Evolutionary conservation across 1,140 invertebrate species (phyloP).

Genomic region (Plutomurus gul): DNA sequence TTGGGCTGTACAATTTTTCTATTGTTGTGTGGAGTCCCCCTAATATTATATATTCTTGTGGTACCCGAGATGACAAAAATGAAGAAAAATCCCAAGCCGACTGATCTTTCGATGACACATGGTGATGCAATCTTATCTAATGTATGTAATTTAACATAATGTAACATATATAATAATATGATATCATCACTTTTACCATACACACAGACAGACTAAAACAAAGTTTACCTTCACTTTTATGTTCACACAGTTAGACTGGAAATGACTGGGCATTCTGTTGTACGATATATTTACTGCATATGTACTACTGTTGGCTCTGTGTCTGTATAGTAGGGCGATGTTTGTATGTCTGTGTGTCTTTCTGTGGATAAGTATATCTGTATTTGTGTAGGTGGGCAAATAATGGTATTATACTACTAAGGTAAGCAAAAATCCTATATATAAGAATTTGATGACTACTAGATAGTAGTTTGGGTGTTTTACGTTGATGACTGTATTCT

Average conservation of each 20-base stretch:
- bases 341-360: no score
- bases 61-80: neutral
- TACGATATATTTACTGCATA: no score
- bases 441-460: neutral
- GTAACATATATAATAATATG: neutral
- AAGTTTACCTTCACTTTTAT: no score
- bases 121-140: constrained; percentile 11
- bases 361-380: no score
- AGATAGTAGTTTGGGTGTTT: neutral
- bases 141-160: neutral
- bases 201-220: no score
- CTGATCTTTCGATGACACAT: constrained; percentile 24
- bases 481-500: neutral
- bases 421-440: neutral
- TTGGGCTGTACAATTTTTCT: no score
- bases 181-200: constrained; percentile 10
- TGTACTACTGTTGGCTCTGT: no score
- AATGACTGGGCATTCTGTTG: no score
- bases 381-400: no score
- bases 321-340: no score
- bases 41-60: constrained; percentile 3
- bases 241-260: no score
- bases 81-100: constrained; percentile 1
- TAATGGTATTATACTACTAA: neutral
- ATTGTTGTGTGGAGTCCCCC: no score